Base-by-base conservation (phyloP, 2,888 invertebrate genomes). In the Catocala sponsa region DNA sequence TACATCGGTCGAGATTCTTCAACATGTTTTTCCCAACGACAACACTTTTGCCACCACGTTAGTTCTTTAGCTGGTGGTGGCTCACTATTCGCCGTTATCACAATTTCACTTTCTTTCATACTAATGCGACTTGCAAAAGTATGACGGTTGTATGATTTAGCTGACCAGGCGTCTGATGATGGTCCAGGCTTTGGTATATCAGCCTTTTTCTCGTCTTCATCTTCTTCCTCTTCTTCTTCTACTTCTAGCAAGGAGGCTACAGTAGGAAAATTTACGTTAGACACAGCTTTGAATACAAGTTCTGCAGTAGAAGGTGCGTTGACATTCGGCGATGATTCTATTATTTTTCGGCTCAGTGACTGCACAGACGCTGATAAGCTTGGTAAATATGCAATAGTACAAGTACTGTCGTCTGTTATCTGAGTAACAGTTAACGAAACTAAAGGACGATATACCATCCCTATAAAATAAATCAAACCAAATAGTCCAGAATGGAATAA, bases 361-460 rank as follows among this genome's bases (percentile, higher is more conserved):
- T 78, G 38, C 63, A 86, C 42, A 15, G 58, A 58, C 43, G 42
- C 43, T 38, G n/a, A 43, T 52, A 92, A 68, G 70, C 81, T 93
- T 51, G 94, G 94, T 69, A 94, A 85, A 78, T 89, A 93, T 6
- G 91, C 89, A 6, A 92, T 88, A n/a, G 92, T 92, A 43, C 87
- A 85, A n/a, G n/a, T n/a, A 35, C 87, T 88, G 32, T 91, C 91
- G 52, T 87, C 87, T 55, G 83, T 80, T 35, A 86, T 82, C 69
- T 84, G 85, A n/a, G 81, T 75, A 7, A 93, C 89, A 35, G 90
- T 86, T 60, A 94, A 67, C 41, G 91, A 89, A 13, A 92, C 69
- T 47, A 94, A 76, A 2, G 93, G 94, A 57, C 87, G 82, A 79
- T 70, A 94, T 2, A 15, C 42, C 42, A 42, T 52, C 2, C 11